Percentiles rank a stretch among this genome's conserved stretches.
Conservation (phyloP, 2,797 vertebrate genomes). For the Hapalemur alaotrensis region DNA sequence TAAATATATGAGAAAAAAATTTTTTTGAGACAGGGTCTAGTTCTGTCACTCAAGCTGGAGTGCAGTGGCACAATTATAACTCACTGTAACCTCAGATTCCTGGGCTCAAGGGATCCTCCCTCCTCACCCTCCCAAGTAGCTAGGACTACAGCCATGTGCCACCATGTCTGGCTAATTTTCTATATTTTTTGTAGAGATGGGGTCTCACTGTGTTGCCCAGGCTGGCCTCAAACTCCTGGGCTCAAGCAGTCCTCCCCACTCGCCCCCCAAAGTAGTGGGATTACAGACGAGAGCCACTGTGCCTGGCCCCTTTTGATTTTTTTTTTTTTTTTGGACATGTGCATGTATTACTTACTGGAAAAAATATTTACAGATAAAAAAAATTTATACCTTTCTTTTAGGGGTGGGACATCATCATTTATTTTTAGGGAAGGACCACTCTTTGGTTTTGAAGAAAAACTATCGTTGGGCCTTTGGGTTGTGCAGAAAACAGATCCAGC, state of each 20-base stretch:
- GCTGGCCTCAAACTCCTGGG: no score
- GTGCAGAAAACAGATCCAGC: neutral
- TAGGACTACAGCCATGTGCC: no score
- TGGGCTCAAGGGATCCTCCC: no score
- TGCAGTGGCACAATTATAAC: no score
- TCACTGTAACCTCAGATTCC: no score
- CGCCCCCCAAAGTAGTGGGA: neutral
- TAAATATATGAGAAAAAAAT: neutral
- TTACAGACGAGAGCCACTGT: neutral
- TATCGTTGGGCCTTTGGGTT: neutral
- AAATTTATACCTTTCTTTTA: neutral
- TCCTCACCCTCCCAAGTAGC: no score
- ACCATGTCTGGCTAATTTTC: no score
- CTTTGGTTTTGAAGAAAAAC: neutral
- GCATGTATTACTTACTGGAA: neutral
- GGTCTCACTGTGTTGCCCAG: no score
- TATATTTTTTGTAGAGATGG: no score
- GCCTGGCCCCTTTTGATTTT: neutral
- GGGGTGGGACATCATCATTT: neutral
- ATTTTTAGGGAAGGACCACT: neutral
- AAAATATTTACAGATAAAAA: neutral
- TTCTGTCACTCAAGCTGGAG: no score
- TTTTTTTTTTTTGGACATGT: neutral
- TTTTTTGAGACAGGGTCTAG: no score
- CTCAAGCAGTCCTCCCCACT: no score